Evolutionary conservation across 2,113 vertebrate genomes (phyloP), one percentile per base, ranked within the genome.

Genomic region (Cricetomys ansorgei): DNA sequence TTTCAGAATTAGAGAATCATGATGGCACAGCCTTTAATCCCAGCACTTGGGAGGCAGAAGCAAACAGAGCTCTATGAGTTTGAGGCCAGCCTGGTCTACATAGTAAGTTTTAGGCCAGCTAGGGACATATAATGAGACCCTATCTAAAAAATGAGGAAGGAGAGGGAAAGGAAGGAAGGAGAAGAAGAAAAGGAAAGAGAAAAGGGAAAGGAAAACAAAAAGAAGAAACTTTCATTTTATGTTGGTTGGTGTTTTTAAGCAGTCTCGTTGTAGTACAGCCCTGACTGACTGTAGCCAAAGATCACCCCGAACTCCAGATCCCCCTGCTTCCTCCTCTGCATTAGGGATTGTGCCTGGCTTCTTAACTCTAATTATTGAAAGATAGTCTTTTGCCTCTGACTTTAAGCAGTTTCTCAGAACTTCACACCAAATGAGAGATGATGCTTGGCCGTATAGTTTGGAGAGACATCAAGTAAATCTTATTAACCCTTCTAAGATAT

Each of bases 361-460:
- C 55, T 84, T 93, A 85, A 50, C 21, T 92, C 45, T 80, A 73
- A n/a, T 76, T 92, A 62, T 77, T 59, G 23, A 85, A 95, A 79
- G n/a, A 80, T 48, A 83, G 2, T 50, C 64, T 73, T 93, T 73
- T 9, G 62, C n/a, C 67, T 34, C 12, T 43, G 25, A 62, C 65
- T 85, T 57, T 72, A 79, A 93, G 9, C 16, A 79, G 1, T n/a
- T 9, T 77, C 57, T 76, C 19, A 16, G 59, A 95, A 91, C 10
- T 86, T 25, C 19, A 5, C 23, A 17, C n/a, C n/a, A 86, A 64
- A 21, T 86, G 4, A 16, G 43, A 92, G n/a, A 43, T n/a, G 1
- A 7, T 48, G 29, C 7, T 37, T 19, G 17, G 19, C 70, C 8
- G 45, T 70, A 55, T 55, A 55, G 9, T 89, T 81, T 89, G 45